These are phyloP conservation scores for Danio kyathit DNA, from an alignment of 2,797 vertebrate genomes.

Conservation along the genomic window DNA sequence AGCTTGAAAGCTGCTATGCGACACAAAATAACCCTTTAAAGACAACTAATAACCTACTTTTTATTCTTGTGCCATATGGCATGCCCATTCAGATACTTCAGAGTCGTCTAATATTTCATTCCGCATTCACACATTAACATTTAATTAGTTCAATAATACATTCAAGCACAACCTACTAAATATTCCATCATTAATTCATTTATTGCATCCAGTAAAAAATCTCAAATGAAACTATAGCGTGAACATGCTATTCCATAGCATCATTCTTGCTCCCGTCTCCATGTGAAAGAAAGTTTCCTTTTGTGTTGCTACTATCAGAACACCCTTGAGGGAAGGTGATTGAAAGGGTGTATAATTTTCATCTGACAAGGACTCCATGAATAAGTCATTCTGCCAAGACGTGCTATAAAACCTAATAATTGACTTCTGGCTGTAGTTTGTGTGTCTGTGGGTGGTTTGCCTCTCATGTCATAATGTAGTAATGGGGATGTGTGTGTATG, in stretches of 20 bases:
- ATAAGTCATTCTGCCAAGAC: constrained; percentile 74
- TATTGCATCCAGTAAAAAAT: constrained; percentile 13
- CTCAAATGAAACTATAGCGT: constrained; percentile 1
- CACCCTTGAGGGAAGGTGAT: constrained; percentile 48
- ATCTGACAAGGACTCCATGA: constrained; percentile 60
- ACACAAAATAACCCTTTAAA: neutral
- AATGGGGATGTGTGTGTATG: constrained; percentile 15
- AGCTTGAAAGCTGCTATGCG: too few relatives aligned
- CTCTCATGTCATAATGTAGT: constrained; percentile 50
- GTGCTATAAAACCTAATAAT: constrained; percentile 71
- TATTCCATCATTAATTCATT: constrained; percentile 19
- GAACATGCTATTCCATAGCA: constrained; percentile 19
- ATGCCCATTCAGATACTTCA: constrained; percentile 41
- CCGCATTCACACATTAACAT: constrained; percentile 38
- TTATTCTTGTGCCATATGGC: constrained; percentile 2
- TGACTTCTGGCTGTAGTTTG: constrained; percentile 66
- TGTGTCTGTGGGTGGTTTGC: constrained; percentile 58
- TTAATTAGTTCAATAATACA: constrained; percentile 39
- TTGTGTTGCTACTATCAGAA: constrained; percentile 42
- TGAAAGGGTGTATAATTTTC: constrained; percentile 53
- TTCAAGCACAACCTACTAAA: neutral
- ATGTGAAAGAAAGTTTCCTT: constrained; percentile 43
- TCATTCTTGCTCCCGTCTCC: constrained; percentile 11
- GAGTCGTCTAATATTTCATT: constrained; percentile 26
- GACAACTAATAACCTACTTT: neutral